phyloP scores from a whole-genome alignment of 2,113 vertebrate species.

The Craseonycteris thonglongyai region DNA sequence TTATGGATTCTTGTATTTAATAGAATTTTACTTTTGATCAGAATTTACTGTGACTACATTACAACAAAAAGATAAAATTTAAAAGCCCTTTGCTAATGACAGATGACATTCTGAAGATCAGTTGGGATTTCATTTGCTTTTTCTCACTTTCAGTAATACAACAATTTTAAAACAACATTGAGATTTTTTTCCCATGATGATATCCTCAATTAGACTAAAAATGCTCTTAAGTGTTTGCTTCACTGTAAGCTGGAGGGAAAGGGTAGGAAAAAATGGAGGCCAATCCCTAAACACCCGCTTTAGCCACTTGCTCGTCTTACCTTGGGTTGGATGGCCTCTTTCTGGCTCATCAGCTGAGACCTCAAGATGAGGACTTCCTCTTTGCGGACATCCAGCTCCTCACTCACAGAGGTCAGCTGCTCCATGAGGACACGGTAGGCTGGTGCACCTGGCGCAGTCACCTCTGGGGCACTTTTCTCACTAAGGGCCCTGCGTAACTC shows the following conservation, averaged over 20 bases:
- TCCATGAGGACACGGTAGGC: constrained; percentile 95
- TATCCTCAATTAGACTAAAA: neutral
- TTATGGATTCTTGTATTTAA: constrained; percentile 2
- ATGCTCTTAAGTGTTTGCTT: neutral
- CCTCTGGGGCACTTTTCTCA: constrained; percentile 81
- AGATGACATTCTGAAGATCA: neutral
- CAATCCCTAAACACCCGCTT: neutral
- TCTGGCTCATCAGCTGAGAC: constrained; percentile 98
- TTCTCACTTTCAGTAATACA: neutral
- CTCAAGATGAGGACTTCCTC: constrained; percentile 97
- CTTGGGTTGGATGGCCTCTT: constrained; percentile 95
- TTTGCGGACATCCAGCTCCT: constrained; percentile 97
- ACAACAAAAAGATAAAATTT: neutral
- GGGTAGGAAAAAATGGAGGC: neutral
- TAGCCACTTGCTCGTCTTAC: constrained; percentile 64
- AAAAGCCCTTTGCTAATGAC: constrained; percentile 4
- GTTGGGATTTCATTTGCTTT: neutral
- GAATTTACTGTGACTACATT: neutral
- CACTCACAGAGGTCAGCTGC: constrained; percentile 91
- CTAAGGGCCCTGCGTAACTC: constrained; percentile 91
- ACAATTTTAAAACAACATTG: neutral
- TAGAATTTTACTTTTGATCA: constrained; percentile 19
- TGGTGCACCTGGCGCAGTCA: constrained; percentile 88
- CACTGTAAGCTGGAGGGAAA: neutral
- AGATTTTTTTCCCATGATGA: neutral